phyloP scores from a whole-genome alignment of 2,113 vertebrate species.

The Philantomba maxwellii region DNA sequence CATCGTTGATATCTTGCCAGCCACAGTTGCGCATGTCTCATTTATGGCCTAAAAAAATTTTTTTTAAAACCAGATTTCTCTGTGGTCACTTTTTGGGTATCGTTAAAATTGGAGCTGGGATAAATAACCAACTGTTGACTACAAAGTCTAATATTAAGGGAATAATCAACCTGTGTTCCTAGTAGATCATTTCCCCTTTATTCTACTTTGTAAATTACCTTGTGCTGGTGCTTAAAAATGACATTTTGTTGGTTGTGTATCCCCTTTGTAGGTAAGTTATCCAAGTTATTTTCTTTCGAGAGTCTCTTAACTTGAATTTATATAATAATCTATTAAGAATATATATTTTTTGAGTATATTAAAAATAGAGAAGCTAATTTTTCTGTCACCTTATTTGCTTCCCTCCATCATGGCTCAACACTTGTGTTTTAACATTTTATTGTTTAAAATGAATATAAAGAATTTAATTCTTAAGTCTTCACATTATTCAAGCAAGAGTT shows the following conservation, averaged over 20 bases:
- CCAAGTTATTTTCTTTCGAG: constrained; percentile 60
- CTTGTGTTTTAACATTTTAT: constrained; percentile 45
- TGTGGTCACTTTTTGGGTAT: constrained; percentile 72
- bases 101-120: constrained; percentile 59
- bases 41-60: constrained; percentile 78
- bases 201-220: constrained; percentile 71
- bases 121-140: constrained; percentile 66
- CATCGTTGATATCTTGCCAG: constrained; percentile 76
- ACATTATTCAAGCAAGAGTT: background rate
- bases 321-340: background rate
- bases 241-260: constrained; percentile 49
- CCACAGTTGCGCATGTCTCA: constrained; percentile 67
- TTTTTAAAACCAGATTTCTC: constrained; percentile 82
- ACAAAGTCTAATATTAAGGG: constrained; percentile 65
- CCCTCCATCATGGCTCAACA: background rate
- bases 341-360: background rate
- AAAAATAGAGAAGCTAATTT: background rate
- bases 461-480: background rate
- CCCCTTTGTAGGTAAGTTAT: constrained; percentile 66
- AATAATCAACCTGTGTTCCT: constrained; percentile 57
- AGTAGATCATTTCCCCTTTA: constrained; percentile 76
- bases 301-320: constrained; percentile 45
- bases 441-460: constrained; percentile 31
- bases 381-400: background rate
- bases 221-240: constrained; percentile 69